phyloP scores from a whole-genome alignment of 2,113 vertebrate species.

The Crotophaga sulcirostris region DNA sequence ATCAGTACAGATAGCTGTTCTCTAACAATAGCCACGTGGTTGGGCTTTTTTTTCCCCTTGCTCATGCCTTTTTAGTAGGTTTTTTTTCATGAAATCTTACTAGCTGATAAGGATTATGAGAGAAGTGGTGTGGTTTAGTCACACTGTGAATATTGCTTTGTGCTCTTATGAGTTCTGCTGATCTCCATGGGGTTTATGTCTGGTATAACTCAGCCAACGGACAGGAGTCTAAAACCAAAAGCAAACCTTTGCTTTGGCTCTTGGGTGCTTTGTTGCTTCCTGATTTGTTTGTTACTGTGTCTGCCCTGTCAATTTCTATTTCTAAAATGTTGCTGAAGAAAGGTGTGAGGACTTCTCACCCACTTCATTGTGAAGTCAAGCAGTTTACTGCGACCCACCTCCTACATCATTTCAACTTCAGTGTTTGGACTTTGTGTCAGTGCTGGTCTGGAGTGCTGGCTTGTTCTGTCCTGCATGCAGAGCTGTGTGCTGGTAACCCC shows the following conservation, averaged over 20 bases:
- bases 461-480: not conserved
- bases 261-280: not conserved
- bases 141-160: not conserved
- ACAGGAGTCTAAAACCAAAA: not conserved
- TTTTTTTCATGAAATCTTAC: not conserved
- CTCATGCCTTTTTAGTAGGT: not conserved
- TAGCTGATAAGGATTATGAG: not conserved
- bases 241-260: not conserved
- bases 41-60: not conserved
- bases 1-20: not conserved
- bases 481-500: not conserved
- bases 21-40: not conserved
- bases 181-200: not conserved
- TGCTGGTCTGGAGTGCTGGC: not conserved
- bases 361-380: not conserved
- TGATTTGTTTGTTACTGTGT: not conserved
- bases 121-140: not conserved
- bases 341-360: not conserved
- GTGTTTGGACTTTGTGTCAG: not conserved
- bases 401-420: not conserved
- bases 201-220: slow-evolving; percentile 19
- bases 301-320: not conserved
- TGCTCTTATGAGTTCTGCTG: not conserved
- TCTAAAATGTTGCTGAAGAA: not conserved
- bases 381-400: not conserved